phyloP scores from a whole-genome alignment of 2,797 vertebrate species.

The Leucoraja ocellata region DNA sequence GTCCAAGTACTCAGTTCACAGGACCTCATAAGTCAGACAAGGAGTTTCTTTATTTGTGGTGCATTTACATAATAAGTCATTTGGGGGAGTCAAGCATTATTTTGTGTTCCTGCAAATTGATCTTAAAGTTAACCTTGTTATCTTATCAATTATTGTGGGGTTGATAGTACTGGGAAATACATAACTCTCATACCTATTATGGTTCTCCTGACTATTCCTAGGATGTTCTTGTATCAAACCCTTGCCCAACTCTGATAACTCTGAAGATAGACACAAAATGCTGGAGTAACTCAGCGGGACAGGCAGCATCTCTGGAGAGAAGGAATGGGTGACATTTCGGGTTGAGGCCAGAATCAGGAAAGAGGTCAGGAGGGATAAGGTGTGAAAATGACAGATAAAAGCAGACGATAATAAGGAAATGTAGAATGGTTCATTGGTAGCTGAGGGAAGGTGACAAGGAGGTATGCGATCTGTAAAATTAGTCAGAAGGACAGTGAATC shows the following conservation, averaged over 20 bases:
- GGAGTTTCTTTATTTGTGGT: background rate
- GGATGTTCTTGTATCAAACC: background rate
- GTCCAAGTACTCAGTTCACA: background rate
- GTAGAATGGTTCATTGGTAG: no score
- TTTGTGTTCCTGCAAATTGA: background rate
- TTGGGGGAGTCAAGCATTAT: background rate
- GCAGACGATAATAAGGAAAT: no score
- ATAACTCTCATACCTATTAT: background rate
- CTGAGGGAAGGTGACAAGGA: no score
- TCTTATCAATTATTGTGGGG: background rate
- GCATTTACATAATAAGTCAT: background rate
- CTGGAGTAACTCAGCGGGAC: no score
- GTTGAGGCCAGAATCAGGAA: no score
- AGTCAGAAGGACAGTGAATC: no score
- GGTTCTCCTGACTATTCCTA: background rate
- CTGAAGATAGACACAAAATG: no score
- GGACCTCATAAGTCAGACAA: background rate
- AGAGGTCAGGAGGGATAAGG: no score
- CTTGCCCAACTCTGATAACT: background rate
- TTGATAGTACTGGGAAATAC: background rate
- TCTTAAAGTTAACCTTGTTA: slow-evolving; percentile 21
- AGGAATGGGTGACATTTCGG: no score
- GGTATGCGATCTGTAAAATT: no score
- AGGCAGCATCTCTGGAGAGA: no score
- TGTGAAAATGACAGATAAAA: no score